A percentile compares a stretch with the other conserved stretches of the same genome.
Evolutionary conservation across 2,113 vertebrate genomes (phyloP).

Genomic region (Blennius ocellaris): DNA sequence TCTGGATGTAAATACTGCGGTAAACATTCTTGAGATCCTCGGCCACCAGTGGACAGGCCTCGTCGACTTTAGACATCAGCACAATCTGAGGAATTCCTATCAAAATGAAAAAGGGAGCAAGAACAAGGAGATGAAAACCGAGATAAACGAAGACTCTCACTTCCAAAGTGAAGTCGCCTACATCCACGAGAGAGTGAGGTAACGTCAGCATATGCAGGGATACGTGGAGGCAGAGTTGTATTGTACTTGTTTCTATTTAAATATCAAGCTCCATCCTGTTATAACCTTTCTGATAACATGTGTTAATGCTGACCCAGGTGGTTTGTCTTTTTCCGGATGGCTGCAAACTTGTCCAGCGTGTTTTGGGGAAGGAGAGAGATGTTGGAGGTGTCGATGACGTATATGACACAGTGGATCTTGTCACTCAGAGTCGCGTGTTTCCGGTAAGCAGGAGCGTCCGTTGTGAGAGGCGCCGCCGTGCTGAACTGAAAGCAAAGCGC

Average conservation of each 20-base stretch:
- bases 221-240: background rate
- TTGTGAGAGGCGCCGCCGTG: constrained; percentile 8
- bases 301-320: constrained; percentile 44
- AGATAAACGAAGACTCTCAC: background rate
- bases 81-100: constrained; percentile 78
- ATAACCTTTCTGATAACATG: background rate
- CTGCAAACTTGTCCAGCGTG: constrained; percentile 74
- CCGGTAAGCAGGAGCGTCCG: constrained; percentile 32
- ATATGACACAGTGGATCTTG: constrained; percentile 60
- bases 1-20: constrained; percentile 67
- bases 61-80: constrained; percentile 80
- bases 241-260: background rate
- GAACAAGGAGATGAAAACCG: background rate
- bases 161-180: too few relatives aligned
- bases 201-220: background rate
- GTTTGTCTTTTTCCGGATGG: constrained; percentile 74
- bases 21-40: constrained; percentile 73
- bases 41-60: constrained; percentile 72
- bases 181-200: too few relatives aligned
- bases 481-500: constrained; percentile 39
- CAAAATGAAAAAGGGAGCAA: background rate
- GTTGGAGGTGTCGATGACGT: constrained; percentile 68
- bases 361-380: constrained; percentile 63
- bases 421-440: constrained; percentile 44
- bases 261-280: background rate